Evolutionary conservation across 2,888 invertebrate genomes (phyloP).

Genomic region (Pristionchus japonicus): DNA sequence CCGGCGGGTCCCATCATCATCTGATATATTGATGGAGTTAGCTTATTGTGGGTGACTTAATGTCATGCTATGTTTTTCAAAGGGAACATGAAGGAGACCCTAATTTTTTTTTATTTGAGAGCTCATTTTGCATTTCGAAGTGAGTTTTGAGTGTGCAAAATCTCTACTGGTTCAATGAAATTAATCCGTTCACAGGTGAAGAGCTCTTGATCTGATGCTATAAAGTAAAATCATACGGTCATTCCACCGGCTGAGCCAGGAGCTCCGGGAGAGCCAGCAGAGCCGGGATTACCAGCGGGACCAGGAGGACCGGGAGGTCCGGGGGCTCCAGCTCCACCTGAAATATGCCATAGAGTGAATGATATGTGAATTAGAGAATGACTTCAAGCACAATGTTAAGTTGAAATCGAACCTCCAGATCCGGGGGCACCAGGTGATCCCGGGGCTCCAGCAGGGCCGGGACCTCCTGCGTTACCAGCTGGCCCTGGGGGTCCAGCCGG

Average conservation of each 20-base stretch:
- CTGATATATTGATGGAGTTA: too few species aligned
- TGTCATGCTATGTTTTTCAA: too few species aligned
- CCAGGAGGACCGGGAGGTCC: constrained; percentile 22
- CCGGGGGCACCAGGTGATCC: constrained; percentile 12
- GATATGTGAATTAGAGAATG: neutral
- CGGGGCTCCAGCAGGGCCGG: constrained; percentile 28
- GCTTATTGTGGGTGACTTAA: too few species aligned
- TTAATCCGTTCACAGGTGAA: too few species aligned
- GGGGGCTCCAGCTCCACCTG: constrained; percentile 13
- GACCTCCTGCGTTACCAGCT: constrained; percentile 11
- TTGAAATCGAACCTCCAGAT: neutral
- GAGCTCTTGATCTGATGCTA: too few species aligned
- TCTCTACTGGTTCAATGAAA: too few species aligned
- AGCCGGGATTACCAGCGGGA: neutral
- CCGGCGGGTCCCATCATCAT: constrained; percentile 34
- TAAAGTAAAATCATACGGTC: neutral
- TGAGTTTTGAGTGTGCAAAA: too few species aligned
- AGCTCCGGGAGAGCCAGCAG: constrained; percentile 8
- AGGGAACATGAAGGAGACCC: too few species aligned
- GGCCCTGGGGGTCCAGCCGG: constrained; percentile 29
- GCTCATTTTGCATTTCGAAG: too few species aligned
- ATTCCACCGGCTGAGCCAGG: constrained; percentile 28
- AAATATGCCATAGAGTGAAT: neutral
- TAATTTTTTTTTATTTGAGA: too few species aligned
- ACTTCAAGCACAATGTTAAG: neutral